phyloP scores from a whole-genome alignment of 2,888 invertebrate species.

The Drosophila percnosoma region DNA sequence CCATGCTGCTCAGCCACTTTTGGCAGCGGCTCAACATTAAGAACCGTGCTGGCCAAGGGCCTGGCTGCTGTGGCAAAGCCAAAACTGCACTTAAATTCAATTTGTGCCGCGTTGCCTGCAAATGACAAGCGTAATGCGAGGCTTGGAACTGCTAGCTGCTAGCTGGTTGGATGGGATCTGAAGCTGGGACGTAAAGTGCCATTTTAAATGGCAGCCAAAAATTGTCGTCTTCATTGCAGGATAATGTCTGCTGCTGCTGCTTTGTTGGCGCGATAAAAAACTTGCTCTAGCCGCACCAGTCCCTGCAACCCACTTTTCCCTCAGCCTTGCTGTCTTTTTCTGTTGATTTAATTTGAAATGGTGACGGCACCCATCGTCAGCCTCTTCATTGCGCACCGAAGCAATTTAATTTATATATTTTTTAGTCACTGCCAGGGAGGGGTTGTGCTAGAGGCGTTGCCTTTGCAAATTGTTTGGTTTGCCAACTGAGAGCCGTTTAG shows the following conservation, averaged over 20 bases:
- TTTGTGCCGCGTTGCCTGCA: constrained; percentile 74
- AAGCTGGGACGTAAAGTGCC: constrained; percentile 54
- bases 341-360: constrained; percentile 83
- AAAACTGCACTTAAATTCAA: constrained; percentile 80
- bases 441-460: constrained; percentile 11
- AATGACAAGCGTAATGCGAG: constrained; percentile 65
- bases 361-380: constrained; percentile 66
- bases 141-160: constrained; percentile 1
- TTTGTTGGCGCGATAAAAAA: constrained; percentile 78
- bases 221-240: constrained; percentile 77
- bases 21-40: constrained; percentile 69
- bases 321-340: constrained; percentile 52
- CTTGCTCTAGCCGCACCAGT: constrained; percentile 52
- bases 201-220: constrained; percentile 79
- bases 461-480: constrained; percentile 71
- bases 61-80: constrained; percentile 51
- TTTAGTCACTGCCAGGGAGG: constrained; percentile 21
- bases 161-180: neutral
- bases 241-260: constrained; percentile 64
- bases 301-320: neutral
- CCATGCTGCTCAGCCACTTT: constrained; percentile 44
- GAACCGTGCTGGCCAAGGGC: constrained; percentile 25
- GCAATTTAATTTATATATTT: constrained; percentile 73
- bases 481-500: constrained; percentile 71
- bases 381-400: constrained; percentile 60